Evolutionary conservation across 2,113 vertebrate species (phyloP), one percentile per base, ranked within the genome.

Genomic region (Ptilonorhynchus violaceus): DNA sequence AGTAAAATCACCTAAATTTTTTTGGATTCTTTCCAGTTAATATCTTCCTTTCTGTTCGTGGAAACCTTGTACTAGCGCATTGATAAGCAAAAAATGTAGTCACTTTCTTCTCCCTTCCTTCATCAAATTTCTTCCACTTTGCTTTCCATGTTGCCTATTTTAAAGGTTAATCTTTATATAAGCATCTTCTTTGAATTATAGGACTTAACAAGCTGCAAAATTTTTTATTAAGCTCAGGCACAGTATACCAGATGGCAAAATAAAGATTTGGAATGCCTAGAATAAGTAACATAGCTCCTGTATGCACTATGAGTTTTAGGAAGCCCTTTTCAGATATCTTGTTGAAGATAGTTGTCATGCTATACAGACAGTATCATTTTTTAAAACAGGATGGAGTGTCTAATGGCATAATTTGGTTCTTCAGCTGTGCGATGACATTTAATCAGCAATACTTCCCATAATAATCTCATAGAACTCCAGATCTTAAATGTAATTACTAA

Each of bases 151-250:
- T 69, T 86, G 15, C 50, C 73, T 85, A 46, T 83, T 96, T 92
- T 95, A 93, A 96, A 95, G 66, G 70, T 93, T 96, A 95, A 67
- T 79, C 69, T 85, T 94, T 95, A 93, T 92, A 76, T 93, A 96
- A 92, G 49, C 8, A 63, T 60, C 44, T 69, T 64, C 42, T 85
- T 78, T 46, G 63, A 82, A 90, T 53, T 94, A 66, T 31, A 53
- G n/a, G 46, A 66, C 6, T 86, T 90, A 83, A 67, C 50, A 90
- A 83, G 67, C 72, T 90, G 75, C 46, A 90, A 93, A 76, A 92
- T 80, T 92, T 95, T 55, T 88, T 94, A 88, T 92, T 92, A 94
- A 92, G 55, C 25, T 95, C 79, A 95, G 21, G 12, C 59, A 91
- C 13, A 2, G 35, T 58, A 88, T 67, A 88, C 37, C 91, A 95